A percentile compares a stretch with the other conserved stretches of the same genome.
These are phyloP conservation scores for Guaruba guarouba DNA, from an alignment of 2,113 vertebrate genomes.

Conservation along the genomic window DNA sequence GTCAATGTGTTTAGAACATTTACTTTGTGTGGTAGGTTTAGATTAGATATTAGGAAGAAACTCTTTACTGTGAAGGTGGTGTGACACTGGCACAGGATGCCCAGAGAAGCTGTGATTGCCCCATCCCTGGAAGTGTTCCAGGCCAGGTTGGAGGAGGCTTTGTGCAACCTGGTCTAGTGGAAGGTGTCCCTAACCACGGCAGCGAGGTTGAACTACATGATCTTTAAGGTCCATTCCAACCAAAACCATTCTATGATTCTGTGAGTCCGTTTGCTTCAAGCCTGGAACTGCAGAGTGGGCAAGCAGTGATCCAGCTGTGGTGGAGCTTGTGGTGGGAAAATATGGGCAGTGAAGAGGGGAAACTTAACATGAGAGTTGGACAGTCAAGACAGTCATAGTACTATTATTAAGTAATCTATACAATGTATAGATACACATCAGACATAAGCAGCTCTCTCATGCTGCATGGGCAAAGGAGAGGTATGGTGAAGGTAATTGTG, in stretches of 20 bases:
- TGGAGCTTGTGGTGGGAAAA: not conserved
- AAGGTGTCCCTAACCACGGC: not conserved
- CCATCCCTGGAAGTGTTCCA: not conserved
- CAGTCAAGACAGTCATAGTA: not conserved
- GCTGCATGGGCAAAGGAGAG: not conserved
- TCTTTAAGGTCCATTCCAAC: not conserved
- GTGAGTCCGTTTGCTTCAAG: not conserved
- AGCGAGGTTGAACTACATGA: not conserved
- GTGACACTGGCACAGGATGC: not conserved
- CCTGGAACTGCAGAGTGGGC: not conserved
- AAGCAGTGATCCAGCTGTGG: not conserved
- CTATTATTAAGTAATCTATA: not conserved
- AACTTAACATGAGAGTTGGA: not conserved
- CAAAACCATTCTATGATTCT: not conserved
- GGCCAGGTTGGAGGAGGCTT: not conserved
- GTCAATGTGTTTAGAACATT: not conserved
- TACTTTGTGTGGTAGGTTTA: not conserved
- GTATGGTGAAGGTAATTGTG: not conserved
- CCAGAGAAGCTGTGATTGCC: not conserved
- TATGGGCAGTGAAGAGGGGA: not conserved
- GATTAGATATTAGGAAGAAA: not conserved
- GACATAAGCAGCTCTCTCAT: not conserved
- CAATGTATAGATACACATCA: not conserved
- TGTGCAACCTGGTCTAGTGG: not conserved
- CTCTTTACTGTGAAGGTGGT: not conserved